Conservation (phyloP, 2,888 invertebrate genomes). For the Eremobia ochroleuca region DNA sequence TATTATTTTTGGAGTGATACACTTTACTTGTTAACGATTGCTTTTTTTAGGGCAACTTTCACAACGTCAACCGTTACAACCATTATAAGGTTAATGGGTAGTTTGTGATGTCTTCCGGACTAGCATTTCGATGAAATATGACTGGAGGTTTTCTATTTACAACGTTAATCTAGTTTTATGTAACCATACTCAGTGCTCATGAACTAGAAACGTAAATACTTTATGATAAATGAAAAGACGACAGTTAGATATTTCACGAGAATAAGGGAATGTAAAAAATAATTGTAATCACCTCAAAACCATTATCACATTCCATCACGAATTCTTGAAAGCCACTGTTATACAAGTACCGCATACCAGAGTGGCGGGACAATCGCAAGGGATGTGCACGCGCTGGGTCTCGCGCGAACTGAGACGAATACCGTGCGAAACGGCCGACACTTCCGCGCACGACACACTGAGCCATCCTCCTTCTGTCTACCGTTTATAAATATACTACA, state of each 20-base stretch:
- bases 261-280: slow-evolving; percentile 6
- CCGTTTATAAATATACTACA: slow-evolving; percentile 86
- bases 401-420: slow-evolving; percentile 68
- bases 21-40: not conserved
- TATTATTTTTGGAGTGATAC: not conserved
- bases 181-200: slow-evolving; percentile 1
- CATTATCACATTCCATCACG: slow-evolving; percentile 86
- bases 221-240: not conserved
- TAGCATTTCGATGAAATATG: not conserved
- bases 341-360: slow-evolving; percentile 80
- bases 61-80: no score
- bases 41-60: slow-evolving; percentile 14
- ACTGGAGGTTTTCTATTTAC: not conserved
- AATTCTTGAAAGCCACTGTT: slow-evolving; percentile 83
- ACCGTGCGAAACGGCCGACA: slow-evolving; percentile 72
- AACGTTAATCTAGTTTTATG: slow-evolving; percentile 17
- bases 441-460: slow-evolving; percentile 81
- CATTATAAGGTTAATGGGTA: no score
- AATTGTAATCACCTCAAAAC: slow-evolving; percentile 84
- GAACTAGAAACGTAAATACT: not conserved
- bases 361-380: slow-evolving; percentile 47
- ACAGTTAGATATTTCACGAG: not conserved
- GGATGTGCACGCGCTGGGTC: slow-evolving; percentile 68
- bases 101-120: not conserved
- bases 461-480: slow-evolving; percentile 80